Base-by-base conservation (phyloP, 2,888 invertebrate genomes). In the Tetragnatha montana region DNA sequence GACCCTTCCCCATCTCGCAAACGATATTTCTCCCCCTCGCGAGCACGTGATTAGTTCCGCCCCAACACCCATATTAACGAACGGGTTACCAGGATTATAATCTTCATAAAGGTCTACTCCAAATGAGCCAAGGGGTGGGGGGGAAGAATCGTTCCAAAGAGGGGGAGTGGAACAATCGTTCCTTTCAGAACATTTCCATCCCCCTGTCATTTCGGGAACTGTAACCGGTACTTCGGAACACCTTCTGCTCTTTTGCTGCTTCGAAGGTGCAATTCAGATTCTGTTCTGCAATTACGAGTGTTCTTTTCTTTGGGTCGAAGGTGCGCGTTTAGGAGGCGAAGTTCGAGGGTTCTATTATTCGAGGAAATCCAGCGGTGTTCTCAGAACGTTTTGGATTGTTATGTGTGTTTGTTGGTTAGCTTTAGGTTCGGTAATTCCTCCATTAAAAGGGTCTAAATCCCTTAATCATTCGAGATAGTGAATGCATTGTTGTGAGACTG, bases 11-110 rank as follows among this genome's bases (percentile, higher is more conserved):
- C 60, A 12, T 60, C 60, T 60, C 60, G 60, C 75, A 21, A 19
- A 35, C 78, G 47, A 60, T 60, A 60, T 60, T 60, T 60, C 78
- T 76, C 50, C 76, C 76, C n/a, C n/a, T 51, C 76, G 50, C 19
- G 12, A 21, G 49, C 22, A 50, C 81, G 70, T 87, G 81, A 87
- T 87, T 87, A 87, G 87, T 76, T 87, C 76, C 87, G 81, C 75
- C 21, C 81, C 69, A 81, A 75, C 81, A 81, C 71, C 76, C 70
- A 50, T 35, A 81, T 76, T 76, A 87, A 87, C 78, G 81, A 73
- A 81, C 81, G 87, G 76, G 81, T 81, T 87, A 76, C 73, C 60
- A 81, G 71, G 76, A 68, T 81, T 81, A 81, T 51, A 76, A 76
- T 87, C 87, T 81, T 87, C 81, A 87, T 87, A n/a, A 70, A 19